Evolutionary conservation across 2,888 invertebrate genomes (phyloP), one percentile per base, ranked within the genome.

Genomic region (Clistopyga incitator): DNA sequence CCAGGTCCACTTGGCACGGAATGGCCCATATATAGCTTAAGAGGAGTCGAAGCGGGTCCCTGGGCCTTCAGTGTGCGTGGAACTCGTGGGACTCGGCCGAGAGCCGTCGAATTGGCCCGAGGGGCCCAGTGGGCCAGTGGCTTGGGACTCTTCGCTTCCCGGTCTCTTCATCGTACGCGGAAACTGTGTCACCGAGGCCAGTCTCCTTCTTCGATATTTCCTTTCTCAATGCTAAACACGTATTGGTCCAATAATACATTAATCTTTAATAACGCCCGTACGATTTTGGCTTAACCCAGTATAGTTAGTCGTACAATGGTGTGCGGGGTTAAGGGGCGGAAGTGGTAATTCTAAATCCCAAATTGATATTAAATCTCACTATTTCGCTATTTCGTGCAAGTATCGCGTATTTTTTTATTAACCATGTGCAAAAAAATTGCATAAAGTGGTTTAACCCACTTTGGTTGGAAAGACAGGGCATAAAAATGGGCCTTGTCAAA

Each of bases 141-240:
- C 72, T 72, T 74, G 61, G 47, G 3, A 10, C 45, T 74, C 72
- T 47, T 50, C 47, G 11, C 47, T 61, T 61, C 61, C 18, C 18
- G 61, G 18, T 64, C 47, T 47, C 56, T 25, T 50, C 72, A 47
- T 74, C 61, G 79, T 71, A 83, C 78, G 83, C 67, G 84, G 85
- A 87, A 87, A 88, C 86, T 86, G 87, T 87, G 87, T 86, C 86
- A 86, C 68, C 81, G 85, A 18, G 72, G 72, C 59, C 72, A 20
- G 47, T 61, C 72, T 61, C 20, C 45, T 72, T 72, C 25, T 47
- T 34, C 47, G 64, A 42, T 18, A 18, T 64, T 64, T 64, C 34
- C 38, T 64, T 20, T 20, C 18, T 11, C 42, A 20, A 64, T 64
- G 64, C 42, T 38, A 20, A 38, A 64, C 64, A 38, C 34, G 64